These are phyloP conservation scores for Lycophotia porphyrea DNA, from an alignment of 2,888 invertebrate genomes.

Conservation along the genomic window DNA sequence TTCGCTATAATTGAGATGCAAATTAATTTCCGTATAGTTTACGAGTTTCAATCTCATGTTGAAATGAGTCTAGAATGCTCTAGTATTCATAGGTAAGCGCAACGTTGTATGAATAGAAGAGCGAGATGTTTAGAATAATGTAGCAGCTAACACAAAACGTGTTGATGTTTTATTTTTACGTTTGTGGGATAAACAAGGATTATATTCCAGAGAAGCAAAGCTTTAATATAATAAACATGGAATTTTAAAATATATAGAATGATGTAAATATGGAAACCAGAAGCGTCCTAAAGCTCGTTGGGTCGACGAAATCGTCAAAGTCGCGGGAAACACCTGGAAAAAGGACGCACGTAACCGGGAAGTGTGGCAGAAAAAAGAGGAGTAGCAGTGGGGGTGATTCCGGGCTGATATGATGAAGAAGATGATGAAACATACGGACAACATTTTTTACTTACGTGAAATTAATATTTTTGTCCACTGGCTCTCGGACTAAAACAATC, in stretches of 20 bases:
- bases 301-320: too few relatives aligned
- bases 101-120: constrained; percentile 39
- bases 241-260: background rate
- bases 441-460: background rate
- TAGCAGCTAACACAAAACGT: background rate
- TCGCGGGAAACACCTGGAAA: too few relatives aligned
- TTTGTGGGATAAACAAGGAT: background rate
- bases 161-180: background rate
- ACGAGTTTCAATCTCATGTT: constrained; percentile 17
- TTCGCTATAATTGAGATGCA: constrained; percentile 27
- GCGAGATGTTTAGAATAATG: constrained; percentile 11
- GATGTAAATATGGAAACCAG: background rate
- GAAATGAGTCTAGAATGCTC: constrained; percentile 23
- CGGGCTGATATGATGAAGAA: too few relatives aligned
- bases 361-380: too few relatives aligned
- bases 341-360: too few relatives aligned
- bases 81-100: constrained; percentile 37
- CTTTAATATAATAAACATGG: background rate
- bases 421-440: background rate
- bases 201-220: background rate
- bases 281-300: too few relatives aligned
- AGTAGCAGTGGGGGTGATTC: too few relatives aligned
- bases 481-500: background rate
- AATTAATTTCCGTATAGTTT: constrained; percentile 39
- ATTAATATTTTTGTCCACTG: background rate